phyloP scores from a whole-genome alignment of 2,888 invertebrate species.

The Endomychus coccineus region DNA sequence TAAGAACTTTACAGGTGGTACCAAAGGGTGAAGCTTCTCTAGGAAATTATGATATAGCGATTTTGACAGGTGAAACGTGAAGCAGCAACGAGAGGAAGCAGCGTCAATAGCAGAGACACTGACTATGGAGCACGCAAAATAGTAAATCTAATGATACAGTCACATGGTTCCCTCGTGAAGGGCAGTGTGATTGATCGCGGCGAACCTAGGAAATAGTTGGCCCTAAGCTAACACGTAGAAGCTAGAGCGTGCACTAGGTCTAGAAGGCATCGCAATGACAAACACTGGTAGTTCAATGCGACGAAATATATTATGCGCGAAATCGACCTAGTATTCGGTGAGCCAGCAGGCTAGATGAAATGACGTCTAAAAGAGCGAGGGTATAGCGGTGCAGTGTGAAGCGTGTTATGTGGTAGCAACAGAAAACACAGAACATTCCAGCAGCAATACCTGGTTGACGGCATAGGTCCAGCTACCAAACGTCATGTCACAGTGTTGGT shows the following conservation, averaged over 20 bases:
- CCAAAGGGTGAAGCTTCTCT: slow-evolving; percentile 10
- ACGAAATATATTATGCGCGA: background rate
- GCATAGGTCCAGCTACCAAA: slow-evolving; percentile 99
- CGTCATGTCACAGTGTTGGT: slow-evolving; percentile 99
- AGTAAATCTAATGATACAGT: slow-evolving; percentile 59
- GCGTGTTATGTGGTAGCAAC: slow-evolving; percentile 29
- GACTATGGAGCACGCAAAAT: slow-evolving; percentile 72
- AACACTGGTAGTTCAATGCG: slow-evolving; percentile 1
- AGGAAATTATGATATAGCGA: background rate
- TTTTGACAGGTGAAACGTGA: background rate
- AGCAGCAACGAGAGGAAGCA: slow-evolving; percentile 26
- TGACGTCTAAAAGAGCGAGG: no score
- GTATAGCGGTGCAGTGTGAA: slow-evolving; percentile 19
- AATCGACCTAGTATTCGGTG: background rate
- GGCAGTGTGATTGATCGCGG: slow-evolving; percentile 13
- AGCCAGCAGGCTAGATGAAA: slow-evolving; percentile 4
- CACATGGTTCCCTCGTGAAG: slow-evolving; percentile 63
- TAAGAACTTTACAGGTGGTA: slow-evolving; percentile 38
- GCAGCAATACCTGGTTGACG: slow-evolving; percentile 78
- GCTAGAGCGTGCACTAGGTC: slow-evolving; percentile 31
- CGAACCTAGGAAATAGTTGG: slow-evolving; percentile 9
- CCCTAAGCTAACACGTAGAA: slow-evolving; percentile 16
- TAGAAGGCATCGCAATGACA: slow-evolving; percentile 11
- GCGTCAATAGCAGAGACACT: slow-evolving; percentile 50
- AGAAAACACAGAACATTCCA: slow-evolving; percentile 33